A percentile compares a stretch with the other conserved stretches of the same genome.
phyloP scores from a whole-genome alignment of 2,797 vertebrate genomes.

The Crocodylus rhombifer region DNA sequence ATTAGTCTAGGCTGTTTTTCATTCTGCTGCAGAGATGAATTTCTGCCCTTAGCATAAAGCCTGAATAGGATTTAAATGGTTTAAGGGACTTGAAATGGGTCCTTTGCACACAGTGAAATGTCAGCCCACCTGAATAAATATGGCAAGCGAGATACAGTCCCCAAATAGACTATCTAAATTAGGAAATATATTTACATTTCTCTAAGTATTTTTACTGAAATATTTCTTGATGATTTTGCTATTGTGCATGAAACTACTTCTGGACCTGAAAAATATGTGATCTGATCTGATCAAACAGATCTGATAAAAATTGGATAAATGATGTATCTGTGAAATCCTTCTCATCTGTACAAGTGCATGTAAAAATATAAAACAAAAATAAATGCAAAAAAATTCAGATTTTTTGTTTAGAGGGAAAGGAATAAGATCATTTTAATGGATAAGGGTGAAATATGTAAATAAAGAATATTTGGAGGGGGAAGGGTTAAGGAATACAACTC shows the following conservation, averaged over 20 bases:
- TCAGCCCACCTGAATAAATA: no score
- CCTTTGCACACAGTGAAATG: no score
- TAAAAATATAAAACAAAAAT: background rate
- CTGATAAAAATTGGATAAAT: background rate
- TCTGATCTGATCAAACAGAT: no score
- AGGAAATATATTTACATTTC: no score
- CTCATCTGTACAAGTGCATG: background rate
- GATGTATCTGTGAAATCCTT: background rate
- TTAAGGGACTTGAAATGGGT: no score
- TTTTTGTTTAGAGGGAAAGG: no score
- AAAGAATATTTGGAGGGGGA: background rate
- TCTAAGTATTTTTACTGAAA: no score
- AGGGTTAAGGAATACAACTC: background rate
- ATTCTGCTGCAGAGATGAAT: background rate
- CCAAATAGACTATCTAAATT: no score
- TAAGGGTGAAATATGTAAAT: constrained; percentile 5
- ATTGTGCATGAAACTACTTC: background rate
- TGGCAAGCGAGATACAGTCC: no score
- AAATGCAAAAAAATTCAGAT: background rate
- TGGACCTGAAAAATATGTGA: background rate
- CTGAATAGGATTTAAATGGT: no score
- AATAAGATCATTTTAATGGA: background rate
- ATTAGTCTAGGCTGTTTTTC: background rate
- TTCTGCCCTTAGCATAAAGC: background rate
- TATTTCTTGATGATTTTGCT: rapidly evolving